Evolutionary conservation across 2,113 vertebrate genomes (phyloP), one percentile per base, ranked within the genome.

Genomic region (Melanerpes formicivorus): DNA sequence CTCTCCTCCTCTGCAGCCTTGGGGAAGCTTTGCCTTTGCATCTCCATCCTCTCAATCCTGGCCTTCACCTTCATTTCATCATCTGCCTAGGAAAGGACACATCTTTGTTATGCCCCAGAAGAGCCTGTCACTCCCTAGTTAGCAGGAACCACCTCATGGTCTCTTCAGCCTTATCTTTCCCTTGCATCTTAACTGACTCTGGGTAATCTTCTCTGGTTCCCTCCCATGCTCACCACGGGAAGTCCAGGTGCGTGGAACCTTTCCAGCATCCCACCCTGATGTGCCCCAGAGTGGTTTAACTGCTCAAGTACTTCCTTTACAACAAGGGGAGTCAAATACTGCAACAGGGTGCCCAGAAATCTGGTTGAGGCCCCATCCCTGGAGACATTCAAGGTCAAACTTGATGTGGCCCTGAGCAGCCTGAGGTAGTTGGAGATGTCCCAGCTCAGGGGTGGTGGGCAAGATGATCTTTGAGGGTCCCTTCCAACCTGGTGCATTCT

Each of bases 181-280:
- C 70, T 90, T 80, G 40, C 77, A 96, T 95, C 94, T 83, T 77
- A 96, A 96, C 95, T 90, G 96, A 80, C 85, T 85, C 60, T 87
- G 87, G 71, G 94, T 83, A 19, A 52, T 88, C 90, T 80, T 64
- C 64, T 82, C 8, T 0, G 18, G 17, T 73, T 91, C 80, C 40
- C 50, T 84, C 37, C 79, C 2, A 10, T 32, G 40, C 56, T 95
- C 75, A 44, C 86, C 87, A 55, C 1, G 1, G 55, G 71, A 76
- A 69, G 44, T 87, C 84, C 94, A 96, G 95, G 91, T 94, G 93
- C 4, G 8, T 78, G 85, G 65, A 90, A 58, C 67, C 60, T 84
- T 74, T 62, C 90, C 83, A 91, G 52, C 87, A 64, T 87, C 76
- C 0, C 0, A 37, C 42, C 67, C 82, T 23, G 8, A 27, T 2